A percentile compares a stretch with the other conserved stretches of the same genome.
Conservation (phyloP, 2,113 vertebrate genomes). For the Probosciger aterrimus region DNA sequence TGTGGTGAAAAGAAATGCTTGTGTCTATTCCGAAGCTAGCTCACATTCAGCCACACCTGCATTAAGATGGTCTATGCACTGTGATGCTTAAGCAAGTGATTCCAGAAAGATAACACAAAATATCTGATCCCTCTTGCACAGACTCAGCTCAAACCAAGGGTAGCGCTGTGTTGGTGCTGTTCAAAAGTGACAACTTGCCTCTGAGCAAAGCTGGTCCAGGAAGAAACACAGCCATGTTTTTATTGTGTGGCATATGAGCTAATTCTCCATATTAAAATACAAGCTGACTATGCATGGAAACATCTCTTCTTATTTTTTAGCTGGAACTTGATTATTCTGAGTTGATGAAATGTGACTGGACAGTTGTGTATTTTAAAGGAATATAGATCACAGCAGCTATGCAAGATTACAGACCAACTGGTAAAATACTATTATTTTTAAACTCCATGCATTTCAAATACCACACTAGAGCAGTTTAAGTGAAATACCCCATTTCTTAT, state of each 20-base stretch:
- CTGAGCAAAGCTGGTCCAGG: neutral
- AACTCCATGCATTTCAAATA: neutral
- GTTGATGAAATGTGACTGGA: neutral
- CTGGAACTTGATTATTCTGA: neutral
- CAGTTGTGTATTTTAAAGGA: neutral
- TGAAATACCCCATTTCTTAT: neutral
- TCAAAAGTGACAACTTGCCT: neutral
- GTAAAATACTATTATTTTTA: neutral
- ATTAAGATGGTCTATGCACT: neutral
- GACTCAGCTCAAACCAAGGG: neutral
- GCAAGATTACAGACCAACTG: neutral
- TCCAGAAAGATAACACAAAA: neutral
- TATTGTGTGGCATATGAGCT: neutral
- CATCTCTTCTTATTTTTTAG: neutral
- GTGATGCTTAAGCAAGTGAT: rapidly evolving
- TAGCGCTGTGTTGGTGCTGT: neutral
- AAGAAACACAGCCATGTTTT: neutral
- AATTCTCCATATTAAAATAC: neutral
- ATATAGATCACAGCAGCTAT: neutral
- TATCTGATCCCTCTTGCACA: neutral
- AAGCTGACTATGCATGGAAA: neutral
- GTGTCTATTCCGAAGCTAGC: neutral
- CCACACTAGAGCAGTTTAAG: neutral
- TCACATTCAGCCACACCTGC: neutral
- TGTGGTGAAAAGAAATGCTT: neutral